A percentile compares a stretch with the other conserved stretches of the same genome.
Conservation (phyloP, 2,113 vertebrate species). For the Phyllopteryx taeniolatus region DNA sequence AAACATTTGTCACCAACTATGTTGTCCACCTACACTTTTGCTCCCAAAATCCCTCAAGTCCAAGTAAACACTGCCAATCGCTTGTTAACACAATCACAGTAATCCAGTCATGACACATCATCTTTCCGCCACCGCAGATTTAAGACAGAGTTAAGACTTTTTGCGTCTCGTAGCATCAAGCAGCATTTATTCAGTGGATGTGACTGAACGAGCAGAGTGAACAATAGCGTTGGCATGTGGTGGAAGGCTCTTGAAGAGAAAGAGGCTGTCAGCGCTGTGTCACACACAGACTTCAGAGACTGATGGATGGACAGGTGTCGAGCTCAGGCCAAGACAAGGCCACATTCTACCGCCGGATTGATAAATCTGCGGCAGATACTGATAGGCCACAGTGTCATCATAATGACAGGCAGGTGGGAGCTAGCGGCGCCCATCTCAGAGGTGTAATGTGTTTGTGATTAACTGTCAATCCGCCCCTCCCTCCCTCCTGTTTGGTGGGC, state of each 20-base stretch:
- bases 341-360: slow-evolving; percentile 43
- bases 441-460: slow-evolving; percentile 73
- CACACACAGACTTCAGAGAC: slow-evolving; percentile 35
- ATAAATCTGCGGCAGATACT: slow-evolving; percentile 64
- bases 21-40: slow-evolving; percentile 35
- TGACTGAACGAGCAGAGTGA: slow-evolving; percentile 5
- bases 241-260: neutral
- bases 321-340: slow-evolving; percentile 41
- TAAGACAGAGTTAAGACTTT: slow-evolving; percentile 1
- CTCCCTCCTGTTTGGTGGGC: slow-evolving; percentile 50
- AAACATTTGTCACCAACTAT: slow-evolving; percentile 33
- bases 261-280: slow-evolving; percentile 25
- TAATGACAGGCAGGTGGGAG: slow-evolving; percentile 58
- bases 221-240: slow-evolving; percentile 32
- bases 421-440: slow-evolving; percentile 55
- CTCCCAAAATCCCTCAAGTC: too few relatives aligned
- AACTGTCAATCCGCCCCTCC: slow-evolving; percentile 64
- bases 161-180: neutral
- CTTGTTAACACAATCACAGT: slow-evolving; percentile 37
- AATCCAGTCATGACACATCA: slow-evolving; percentile 25
- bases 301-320: slow-evolving; percentile 65
- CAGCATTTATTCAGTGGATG: slow-evolving; percentile 28
- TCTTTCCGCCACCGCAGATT: slow-evolving; percentile 33
- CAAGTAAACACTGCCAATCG: neutral
- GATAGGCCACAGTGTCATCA: slow-evolving; percentile 58